A percentile compares a stretch with the other conserved stretches of the same genome.
Conservation (phyloP, 2,113 vertebrate genomes). For the Paratilapia polleni region DNA sequence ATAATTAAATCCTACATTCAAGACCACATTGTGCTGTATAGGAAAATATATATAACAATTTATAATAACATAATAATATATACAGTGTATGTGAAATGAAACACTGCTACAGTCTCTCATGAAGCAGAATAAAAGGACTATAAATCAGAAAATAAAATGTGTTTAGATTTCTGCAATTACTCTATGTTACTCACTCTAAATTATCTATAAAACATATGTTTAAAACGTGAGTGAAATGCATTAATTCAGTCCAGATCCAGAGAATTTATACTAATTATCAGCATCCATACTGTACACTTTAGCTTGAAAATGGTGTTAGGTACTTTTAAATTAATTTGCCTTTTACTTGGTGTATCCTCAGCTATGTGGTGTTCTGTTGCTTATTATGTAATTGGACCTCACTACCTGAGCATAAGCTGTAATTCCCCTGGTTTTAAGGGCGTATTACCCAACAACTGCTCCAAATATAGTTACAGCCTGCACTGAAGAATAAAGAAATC, state of each 20-base stretch:
- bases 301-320: neutral
- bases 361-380: neutral
- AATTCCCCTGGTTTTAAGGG: neutral
- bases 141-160: neutral
- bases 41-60: neutral
- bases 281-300: neutral
- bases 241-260: fast-evolving
- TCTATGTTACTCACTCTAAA: neutral
- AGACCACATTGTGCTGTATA: neutral
- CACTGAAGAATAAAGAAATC: neutral
- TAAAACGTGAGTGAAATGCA: neutral
- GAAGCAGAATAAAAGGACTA: no score
- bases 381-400: neutral
- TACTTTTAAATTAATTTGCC: neutral
- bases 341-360: neutral
- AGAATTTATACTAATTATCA: neutral
- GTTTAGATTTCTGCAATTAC: neutral
- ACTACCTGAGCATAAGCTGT: neutral
- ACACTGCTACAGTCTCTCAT: no score
- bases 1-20: no score
- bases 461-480: neutral
- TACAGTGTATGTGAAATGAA: fast-evolving
- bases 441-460: neutral
- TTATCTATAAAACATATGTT: neutral
- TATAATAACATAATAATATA: neutral